These are phyloP conservation scores for Sanderia malayensis DNA, from an alignment of 30 jellyfish, hydroid and myxozoan genomes.

Conservation along the genomic window DNA sequence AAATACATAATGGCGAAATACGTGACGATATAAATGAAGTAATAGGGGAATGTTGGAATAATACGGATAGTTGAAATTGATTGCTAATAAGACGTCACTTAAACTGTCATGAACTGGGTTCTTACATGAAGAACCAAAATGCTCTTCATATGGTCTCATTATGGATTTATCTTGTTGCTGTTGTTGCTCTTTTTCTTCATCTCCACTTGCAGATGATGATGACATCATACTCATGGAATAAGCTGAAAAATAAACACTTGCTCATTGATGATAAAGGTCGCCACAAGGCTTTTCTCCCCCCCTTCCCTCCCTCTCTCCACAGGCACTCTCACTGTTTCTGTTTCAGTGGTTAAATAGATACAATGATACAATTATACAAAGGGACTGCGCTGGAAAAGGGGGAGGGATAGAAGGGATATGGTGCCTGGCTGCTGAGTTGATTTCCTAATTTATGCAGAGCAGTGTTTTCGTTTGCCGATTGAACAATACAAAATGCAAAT, in stretches of 20 bases:
- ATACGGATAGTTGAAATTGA: constrained; percentile 37
- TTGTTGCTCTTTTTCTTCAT: constrained; percentile 9
- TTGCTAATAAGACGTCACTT: constrained; percentile 38
- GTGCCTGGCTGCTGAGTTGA: no score
- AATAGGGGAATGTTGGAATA: constrained; percentile 40
- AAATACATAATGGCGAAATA: constrained; percentile 43
- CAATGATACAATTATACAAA: no score
- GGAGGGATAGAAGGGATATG: no score
- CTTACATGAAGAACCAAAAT: constrained; percentile 32
- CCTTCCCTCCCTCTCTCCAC: no score
- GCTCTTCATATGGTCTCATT: constrained; percentile 37
- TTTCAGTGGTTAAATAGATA: no score
- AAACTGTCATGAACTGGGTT: constrained; percentile 30
- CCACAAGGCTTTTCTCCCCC: no score
- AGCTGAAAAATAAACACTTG: constrained; percentile 15
- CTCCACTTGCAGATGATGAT: constrained; percentile 2
- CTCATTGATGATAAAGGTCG: no score
- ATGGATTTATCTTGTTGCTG: constrained; percentile 11
- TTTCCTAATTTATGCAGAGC: no score
- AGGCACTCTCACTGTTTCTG: no score
- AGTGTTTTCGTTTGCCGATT: no score
- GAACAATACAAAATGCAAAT: no score
- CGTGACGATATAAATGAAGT: constrained; percentile 26
- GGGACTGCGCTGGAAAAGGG: no score
- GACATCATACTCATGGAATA: constrained; percentile 4